Evolutionary conservation across 2,888 invertebrate genomes (phyloP), one percentile per base, ranked within the genome.

Genomic region (Marasmarcha lunaedactyla): DNA sequence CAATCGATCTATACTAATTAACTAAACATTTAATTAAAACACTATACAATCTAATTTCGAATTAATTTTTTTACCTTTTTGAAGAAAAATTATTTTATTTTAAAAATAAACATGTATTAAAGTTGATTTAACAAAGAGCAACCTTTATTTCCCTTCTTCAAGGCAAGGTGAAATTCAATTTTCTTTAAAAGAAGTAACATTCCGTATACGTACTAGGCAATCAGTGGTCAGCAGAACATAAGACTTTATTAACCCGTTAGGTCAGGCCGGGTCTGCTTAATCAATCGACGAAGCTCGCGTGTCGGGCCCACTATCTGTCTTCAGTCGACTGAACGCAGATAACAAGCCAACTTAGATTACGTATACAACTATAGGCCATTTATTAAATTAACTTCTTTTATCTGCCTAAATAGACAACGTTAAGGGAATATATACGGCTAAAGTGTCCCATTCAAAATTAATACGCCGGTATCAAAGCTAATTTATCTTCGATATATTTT

Each of bases 181-280:
- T 20, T 20, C 20, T 20, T 20, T 20, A 20, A 20, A n/a, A n/a
- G n/a, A n/a, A n/a, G n/a, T n/a, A n/a, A 20, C 3, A 20, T 20
- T 20, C 20, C 20, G 7, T 20, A 20, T 20, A 20, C 7, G 4
- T 20, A 20, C 20, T n/a, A 68, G 71, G 71, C 74, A 78, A 81
- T 78, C 76, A 71, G 71, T 64, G 62, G 59, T 57, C 20, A 20
- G 20, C 20, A 20, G 20, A 20, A 20, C 20, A 20, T 20, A 58
- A 70, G 69, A 72, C 71, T 78, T 72, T 79, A 81, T 83, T 81
- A 81, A 77, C 76, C 73, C 77, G 77, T 71, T 76, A 73, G 71
- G 67, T 64, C 60, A 67, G 64, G 73, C 70, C 71, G 74, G 78
- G 74, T 62, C 56, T 53, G 61, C 59, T 76, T 79, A 81, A 83